phyloP scores from a whole-genome alignment of 2,113 vertebrate species.

The Xiphophorus couchianus region DNA sequence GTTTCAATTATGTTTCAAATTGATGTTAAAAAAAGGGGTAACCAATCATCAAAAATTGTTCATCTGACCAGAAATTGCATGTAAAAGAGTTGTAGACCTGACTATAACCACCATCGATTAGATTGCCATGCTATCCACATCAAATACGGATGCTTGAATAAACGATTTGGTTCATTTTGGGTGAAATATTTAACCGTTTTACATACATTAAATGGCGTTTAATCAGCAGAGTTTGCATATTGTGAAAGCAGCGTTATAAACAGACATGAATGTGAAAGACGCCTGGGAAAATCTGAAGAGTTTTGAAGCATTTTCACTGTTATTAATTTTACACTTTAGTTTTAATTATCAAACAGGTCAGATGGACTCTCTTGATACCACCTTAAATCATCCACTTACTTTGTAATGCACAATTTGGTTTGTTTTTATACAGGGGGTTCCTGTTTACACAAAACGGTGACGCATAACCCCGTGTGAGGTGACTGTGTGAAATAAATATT shows the following conservation, averaged over 20 bases:
- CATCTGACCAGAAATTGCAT: too few relatives aligned
- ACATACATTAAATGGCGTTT: conserved; percentile 26
- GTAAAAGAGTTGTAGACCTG: too few relatives aligned
- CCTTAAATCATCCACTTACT: neutral
- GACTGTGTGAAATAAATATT: conserved; percentile 7
- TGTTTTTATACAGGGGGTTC: neutral
- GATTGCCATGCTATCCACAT: neutral
- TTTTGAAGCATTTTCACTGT: too few relatives aligned
- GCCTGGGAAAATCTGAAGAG: too few relatives aligned
- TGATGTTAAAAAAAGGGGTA: too few relatives aligned
- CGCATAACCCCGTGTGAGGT: too few relatives aligned
- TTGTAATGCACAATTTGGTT: neutral
- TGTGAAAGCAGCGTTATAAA: neutral
- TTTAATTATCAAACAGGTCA: neutral
- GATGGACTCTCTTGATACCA: neutral
- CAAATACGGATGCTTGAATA: conserved; percentile 42
- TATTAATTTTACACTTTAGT: too few relatives aligned
- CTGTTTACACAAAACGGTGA: neutral
- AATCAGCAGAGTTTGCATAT: neutral
- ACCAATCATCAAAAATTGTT: too few relatives aligned
- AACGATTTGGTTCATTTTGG: conserved; percentile 43
- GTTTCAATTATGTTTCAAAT: too few relatives aligned
- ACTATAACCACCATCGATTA: too few relatives aligned
- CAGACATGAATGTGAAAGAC: too few relatives aligned
- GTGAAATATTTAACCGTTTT: conserved; percentile 51